Evolutionary conservation across 2,888 invertebrate genomes (phyloP).

Genomic region (Boloria selene): DNA sequence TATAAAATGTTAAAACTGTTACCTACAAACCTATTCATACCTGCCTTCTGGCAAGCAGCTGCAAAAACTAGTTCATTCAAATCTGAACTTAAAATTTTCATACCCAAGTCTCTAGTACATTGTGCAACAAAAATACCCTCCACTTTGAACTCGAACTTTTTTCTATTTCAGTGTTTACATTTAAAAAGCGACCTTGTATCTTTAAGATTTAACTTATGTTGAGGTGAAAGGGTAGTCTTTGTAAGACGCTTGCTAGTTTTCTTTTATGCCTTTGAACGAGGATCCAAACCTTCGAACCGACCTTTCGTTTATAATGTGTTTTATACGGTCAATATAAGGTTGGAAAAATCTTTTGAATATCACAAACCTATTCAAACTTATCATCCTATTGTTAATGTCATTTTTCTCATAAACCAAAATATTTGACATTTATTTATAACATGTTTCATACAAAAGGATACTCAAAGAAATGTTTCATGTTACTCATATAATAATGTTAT

Average conservation of each 20-base stretch:
- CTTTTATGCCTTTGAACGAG: conserved; percentile 53
- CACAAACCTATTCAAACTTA: conserved; percentile 4
- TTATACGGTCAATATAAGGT: conserved; percentile 19
- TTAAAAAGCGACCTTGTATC: conserved; percentile 45
- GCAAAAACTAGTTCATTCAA: conserved; percentile 39
- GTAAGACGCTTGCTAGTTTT: conserved; percentile 57
- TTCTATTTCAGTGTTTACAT: conserved; percentile 46
- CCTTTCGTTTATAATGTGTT: conserved; percentile 38
- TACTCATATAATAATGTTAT: too few species aligned
- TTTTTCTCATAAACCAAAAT: neutral
- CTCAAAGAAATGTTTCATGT: too few species aligned
- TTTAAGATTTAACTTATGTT: conserved; percentile 46
- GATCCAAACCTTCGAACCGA: conserved; percentile 47
- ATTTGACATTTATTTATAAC: too few species aligned
- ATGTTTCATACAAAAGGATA: too few species aligned
- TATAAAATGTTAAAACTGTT: conserved; percentile 51
- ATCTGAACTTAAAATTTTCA: conserved; percentile 49
- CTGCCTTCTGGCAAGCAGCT: conserved; percentile 36
- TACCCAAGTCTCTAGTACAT: conserved; percentile 40
- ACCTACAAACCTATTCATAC: conserved; percentile 59
- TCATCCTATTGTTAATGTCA: conserved; percentile 1
- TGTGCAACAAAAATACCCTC: conserved; percentile 46
- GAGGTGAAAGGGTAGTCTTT: conserved; percentile 43
- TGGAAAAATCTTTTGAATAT: conserved; percentile 13
- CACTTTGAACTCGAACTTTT: conserved; percentile 63